phyloP scores from a whole-genome alignment of 2,888 invertebrate species.

The Metellina segmentata region DNA sequence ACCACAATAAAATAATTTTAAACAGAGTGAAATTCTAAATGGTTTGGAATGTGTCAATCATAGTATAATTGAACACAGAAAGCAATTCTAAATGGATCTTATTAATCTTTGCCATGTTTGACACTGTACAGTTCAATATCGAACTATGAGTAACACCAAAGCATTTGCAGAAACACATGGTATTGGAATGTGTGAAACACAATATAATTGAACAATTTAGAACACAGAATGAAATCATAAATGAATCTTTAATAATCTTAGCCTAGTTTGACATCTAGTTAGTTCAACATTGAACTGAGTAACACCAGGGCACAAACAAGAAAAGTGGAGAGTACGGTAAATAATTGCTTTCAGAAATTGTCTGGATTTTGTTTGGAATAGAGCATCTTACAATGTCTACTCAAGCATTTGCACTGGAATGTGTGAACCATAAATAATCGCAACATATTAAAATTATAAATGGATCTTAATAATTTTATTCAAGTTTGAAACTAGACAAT shows the following conservation, averaged over 20 bases:
- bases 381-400: too few relatives aligned
- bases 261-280: not conserved
- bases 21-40: too few relatives aligned
- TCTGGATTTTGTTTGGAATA: too few relatives aligned
- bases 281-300: not conserved
- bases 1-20: too few relatives aligned
- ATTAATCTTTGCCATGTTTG: not conserved
- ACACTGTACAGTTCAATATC: not conserved
- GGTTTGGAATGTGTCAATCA: not conserved
- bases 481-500: too few relatives aligned
- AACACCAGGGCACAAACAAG: not conserved
- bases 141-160: not conserved
- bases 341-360: too few relatives aligned
- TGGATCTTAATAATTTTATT: not conserved
- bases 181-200: not conserved
- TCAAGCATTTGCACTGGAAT: too few relatives aligned
- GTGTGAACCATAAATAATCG: too few relatives aligned
- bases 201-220: not conserved
- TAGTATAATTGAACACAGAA: not conserved
- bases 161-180: too few relatives aligned
- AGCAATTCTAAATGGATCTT: not conserved
- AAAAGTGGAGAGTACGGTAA: not conserved
- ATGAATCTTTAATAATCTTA: not conserved
- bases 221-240: not conserved
- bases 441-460: too few relatives aligned